These are phyloP conservation scores for Trichopria drosophilae DNA, from an alignment of 2,888 invertebrate genomes.

Conservation along the genomic window DNA sequence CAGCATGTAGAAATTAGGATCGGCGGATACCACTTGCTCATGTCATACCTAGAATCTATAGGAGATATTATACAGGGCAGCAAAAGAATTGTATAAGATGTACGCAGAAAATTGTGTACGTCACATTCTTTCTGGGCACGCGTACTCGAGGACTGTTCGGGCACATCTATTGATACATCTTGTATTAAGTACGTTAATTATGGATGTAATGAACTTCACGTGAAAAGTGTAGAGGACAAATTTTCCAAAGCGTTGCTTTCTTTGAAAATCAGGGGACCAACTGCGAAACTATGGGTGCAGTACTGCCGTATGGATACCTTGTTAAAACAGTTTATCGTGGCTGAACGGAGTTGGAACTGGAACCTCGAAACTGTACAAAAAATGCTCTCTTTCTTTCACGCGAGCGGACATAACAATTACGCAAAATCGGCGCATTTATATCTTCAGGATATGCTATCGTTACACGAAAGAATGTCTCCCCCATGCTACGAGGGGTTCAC, in stretches of 20 bases:
- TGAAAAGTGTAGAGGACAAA: too few relatives aligned
- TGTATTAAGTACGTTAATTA: too few relatives aligned
- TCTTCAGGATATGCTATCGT: too few relatives aligned
- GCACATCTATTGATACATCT: too few relatives aligned
- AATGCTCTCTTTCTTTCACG: too few relatives aligned
- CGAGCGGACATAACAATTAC: too few relatives aligned
- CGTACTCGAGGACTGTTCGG: slow-evolving; percentile 14
- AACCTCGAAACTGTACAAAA: background rate
- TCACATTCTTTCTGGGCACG: slow-evolving; percentile 27
- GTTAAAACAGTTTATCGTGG: slow-evolving; percentile 42
- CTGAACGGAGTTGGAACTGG: too few relatives aligned
- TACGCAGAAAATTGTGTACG: slow-evolving; percentile 42
- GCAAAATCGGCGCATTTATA: too few relatives aligned
- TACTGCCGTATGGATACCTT: slow-evolving; percentile 43
- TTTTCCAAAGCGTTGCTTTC: too few relatives aligned
- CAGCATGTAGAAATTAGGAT: slow-evolving; percentile 30
- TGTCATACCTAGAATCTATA: slow-evolving; percentile 52
- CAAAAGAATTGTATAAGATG: slow-evolving; percentile 37
- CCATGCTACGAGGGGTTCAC: background rate
- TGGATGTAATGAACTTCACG: too few relatives aligned
- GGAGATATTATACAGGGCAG: slow-evolving; percentile 54
- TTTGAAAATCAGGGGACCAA: slow-evolving; percentile 18
- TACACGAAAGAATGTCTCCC: background rate
- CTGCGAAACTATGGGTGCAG: slow-evolving; percentile 37
- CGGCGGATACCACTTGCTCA: slow-evolving; percentile 38